These are phyloP conservation scores for Ciconia nigra DNA, from an alignment of 2,797 vertebrate species.

Conservation along the genomic window DNA sequence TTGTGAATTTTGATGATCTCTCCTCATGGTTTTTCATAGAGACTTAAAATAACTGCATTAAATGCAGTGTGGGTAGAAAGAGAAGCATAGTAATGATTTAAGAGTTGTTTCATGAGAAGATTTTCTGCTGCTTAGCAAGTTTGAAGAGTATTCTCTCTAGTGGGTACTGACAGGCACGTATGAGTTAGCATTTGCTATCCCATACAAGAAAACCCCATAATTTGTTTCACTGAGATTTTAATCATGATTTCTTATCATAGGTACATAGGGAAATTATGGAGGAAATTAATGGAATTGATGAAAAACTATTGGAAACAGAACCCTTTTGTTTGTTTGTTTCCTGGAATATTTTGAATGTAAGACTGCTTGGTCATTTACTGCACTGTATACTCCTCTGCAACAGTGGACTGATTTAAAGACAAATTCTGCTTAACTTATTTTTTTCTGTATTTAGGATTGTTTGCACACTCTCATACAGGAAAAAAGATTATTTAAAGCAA, in stretches of 20 bases:
- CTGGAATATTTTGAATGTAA: background rate
- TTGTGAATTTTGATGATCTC: background rate
- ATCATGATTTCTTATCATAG: background rate
- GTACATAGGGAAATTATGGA: background rate
- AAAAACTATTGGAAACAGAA: background rate
- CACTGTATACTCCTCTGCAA: background rate
- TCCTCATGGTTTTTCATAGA: constrained; percentile 6
- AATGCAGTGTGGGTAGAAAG: constrained; percentile 13
- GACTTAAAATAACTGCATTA: constrained; percentile 10
- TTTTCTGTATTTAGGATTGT: background rate
- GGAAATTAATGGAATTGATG: background rate
- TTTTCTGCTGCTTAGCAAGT: background rate
- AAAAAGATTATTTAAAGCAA: background rate
- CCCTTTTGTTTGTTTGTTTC: background rate
- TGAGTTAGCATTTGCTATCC: background rate
- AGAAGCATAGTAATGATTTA: constrained; percentile 22
- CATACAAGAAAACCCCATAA: background rate
- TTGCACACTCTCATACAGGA: background rate
- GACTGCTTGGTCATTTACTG: background rate
- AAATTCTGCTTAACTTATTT: background rate
- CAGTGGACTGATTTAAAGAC: background rate
- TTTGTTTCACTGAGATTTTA: background rate
- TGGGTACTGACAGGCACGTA: background rate
- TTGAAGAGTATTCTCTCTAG: background rate
- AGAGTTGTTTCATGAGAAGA: background rate